phyloP scores from a whole-genome alignment of 2,113 vertebrate genomes.

The Pseudolaguvia tuberculata region DNA sequence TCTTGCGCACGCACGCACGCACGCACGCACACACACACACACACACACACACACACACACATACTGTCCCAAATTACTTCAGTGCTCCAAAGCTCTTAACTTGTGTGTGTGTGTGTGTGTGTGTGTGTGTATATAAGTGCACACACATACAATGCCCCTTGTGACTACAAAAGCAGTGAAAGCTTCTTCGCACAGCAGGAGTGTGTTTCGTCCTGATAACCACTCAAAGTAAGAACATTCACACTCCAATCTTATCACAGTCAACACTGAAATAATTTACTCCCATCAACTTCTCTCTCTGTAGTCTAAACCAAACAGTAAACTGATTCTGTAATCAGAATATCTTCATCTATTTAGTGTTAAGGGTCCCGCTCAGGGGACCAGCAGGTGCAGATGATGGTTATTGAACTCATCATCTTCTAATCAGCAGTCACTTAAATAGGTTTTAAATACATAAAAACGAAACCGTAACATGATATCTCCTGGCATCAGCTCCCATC shows the following conservation, averaged over 20 bases:
- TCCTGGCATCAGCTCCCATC: too few species aligned
- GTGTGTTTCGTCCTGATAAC: conserved; percentile 2
- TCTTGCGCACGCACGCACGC: not conserved
- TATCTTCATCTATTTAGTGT: not conserved
- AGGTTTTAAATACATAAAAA: too few species aligned
- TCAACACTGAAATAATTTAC: conserved; percentile 1
- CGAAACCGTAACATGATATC: too few species aligned
- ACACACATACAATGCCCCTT: not conserved
- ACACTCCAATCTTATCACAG: not conserved
- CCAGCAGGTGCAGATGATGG: too few species aligned
- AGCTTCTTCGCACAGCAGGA: conserved; percentile 5
- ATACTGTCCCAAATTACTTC: not conserved
- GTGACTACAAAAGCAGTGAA: not conserved
- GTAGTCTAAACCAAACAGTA: too few species aligned
- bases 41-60: not conserved
- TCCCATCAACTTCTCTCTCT: not conserved
- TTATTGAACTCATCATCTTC: too few species aligned
- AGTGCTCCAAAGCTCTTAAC: not conserved
- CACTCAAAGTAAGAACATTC: not conserved
- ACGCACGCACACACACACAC: not conserved
- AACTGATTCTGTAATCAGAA: not conserved
- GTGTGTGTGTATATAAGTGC: too few species aligned
- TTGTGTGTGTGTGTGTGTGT: not conserved
- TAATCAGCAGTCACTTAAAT: too few species aligned
- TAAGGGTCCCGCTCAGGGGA: too few species aligned